Base-by-base conservation (phyloP, 2,113 vertebrate genomes). In the Nestor notabilis region DNA sequence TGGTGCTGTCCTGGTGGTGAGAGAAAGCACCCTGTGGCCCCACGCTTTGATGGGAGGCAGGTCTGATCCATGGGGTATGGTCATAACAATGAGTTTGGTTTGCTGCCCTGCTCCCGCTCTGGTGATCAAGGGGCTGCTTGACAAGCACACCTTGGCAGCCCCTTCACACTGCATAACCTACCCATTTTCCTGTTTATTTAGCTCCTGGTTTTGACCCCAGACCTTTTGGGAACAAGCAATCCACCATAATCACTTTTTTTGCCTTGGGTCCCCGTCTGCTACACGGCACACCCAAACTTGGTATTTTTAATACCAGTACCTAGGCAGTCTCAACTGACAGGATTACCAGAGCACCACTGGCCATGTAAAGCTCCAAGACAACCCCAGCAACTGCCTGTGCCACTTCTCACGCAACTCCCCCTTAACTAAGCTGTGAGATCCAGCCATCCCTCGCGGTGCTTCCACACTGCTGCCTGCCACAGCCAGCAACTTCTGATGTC, bases 401-500 rank as follows among this genome's bases (percentile, higher is more conserved):
- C 19, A 10, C 24, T 58, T 75, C 43, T 71, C 52, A 68, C 12
- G 41, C 17, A 63, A 49, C 49, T 35, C 17, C 23, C 10, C 5
- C 43, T 85, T 53, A 79, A 49, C 6, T 29, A 31, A 70, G 29
- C 23, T 35, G 18, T 76, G 61, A 37, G 37, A 71, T 71, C 44
- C 76, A 79, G 16, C 18, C 3, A 1, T 31, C 18, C 17, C 28
- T 70, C 0, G 0, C 15, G 12, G 55, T 68, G 33, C 25, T 79
- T 79, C 72, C 46, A 70, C 13, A 20, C 20, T 31, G 17, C 17
- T 29, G 6, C 31, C 33, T 55, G 28, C 53, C 0, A 0, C 0
- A 6, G 25, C 9, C 65, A 70, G 37, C 18, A 58, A 21, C 17
- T 92, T 87, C 61, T 55, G 52, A 27, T 1, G 4, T 18, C 5